These are phyloP conservation scores for Schizopygopsis malacanthus DNA, from an alignment of 2,797 vertebrate genomes.

Conservation along the genomic window DNA sequence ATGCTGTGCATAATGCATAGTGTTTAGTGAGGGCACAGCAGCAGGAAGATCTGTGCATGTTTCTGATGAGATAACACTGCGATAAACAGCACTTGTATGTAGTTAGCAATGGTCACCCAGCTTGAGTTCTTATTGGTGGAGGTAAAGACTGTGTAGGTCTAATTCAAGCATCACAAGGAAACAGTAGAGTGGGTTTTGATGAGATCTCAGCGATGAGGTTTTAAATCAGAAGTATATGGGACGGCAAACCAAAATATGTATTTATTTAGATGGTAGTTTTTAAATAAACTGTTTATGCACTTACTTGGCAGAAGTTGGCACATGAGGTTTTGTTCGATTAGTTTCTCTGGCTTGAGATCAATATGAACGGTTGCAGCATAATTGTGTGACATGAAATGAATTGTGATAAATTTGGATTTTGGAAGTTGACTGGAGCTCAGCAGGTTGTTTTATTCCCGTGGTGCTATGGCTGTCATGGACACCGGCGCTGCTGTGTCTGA, in stretches of 20 bases:
- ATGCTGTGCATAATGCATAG: constrained; percentile 50
- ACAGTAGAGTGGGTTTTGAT: neutral
- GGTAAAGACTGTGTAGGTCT: neutral
- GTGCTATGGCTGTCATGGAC: constrained; percentile 31
- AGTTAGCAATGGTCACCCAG: neutral
- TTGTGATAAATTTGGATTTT: neutral
- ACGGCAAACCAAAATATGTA: neutral
- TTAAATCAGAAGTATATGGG: neutral
- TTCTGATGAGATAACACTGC: constrained; percentile 21
- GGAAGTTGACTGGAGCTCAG: neutral
- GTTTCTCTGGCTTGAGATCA: neutral
- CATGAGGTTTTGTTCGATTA: neutral
- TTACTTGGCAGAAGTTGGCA: neutral
- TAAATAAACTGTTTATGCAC: neutral
- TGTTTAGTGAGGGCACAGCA: constrained; percentile 35
- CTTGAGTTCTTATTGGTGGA: neutral
- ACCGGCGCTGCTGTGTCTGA: constrained; percentile 57
- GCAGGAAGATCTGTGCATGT: constrained; percentile 26
- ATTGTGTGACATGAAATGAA: neutral
- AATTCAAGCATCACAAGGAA: neutral
- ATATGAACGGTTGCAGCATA: neutral
- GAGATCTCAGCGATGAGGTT: neutral
- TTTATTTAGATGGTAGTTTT: neutral
- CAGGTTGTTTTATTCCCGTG: constrained; percentile 5
- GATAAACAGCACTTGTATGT: constrained; percentile 29